These are phyloP conservation scores for Erannis defoliaria DNA, from an alignment of 2,888 invertebrate species.

Conservation along the genomic window DNA sequence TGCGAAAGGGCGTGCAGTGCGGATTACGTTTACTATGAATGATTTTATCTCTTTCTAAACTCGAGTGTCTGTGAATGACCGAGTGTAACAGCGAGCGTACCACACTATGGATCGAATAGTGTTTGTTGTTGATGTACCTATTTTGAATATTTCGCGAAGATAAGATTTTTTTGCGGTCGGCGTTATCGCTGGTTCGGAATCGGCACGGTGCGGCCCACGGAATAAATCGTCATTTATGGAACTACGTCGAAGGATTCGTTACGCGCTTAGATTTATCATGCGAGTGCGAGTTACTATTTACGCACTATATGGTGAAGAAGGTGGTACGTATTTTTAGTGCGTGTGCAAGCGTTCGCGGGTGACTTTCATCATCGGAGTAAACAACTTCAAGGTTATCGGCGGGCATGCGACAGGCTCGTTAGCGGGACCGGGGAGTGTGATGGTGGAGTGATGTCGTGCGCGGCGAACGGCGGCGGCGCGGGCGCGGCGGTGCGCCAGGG, in stretches of 20 bases:
- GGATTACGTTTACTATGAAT: conserved; percentile 86
- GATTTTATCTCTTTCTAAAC: conserved; percentile 87
- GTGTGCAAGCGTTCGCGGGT: conserved; percentile 71
- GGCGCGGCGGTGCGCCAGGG: conserved; percentile 90
- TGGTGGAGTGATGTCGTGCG: conserved; percentile 63
- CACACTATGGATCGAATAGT: conserved; percentile 83
- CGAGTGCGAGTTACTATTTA: conserved; percentile 71
- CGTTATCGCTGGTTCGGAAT: conserved; percentile 71
- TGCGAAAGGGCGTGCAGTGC: conserved; percentile 83
- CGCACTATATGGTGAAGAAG: conserved; percentile 80
- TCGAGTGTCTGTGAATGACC: conserved; percentile 85
- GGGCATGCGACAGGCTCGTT: conserved; percentile 73
- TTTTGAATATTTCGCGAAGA: conserved; percentile 77
- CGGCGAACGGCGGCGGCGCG: conserved; percentile 62
- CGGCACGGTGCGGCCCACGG: conserved; percentile 62
- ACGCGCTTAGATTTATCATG: conserved; percentile 71
- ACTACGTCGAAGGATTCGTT: conserved; percentile 70
- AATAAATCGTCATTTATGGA: conserved; percentile 70
- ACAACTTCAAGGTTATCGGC: conserved; percentile 85
- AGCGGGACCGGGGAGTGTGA: conserved; percentile 62
- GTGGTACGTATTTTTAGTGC: conserved; percentile 83
- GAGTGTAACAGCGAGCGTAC: conserved; percentile 85
- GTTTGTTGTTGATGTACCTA: conserved; percentile 84
- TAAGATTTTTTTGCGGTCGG: conserved; percentile 68
- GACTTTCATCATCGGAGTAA: conserved; percentile 82